Base-by-base conservation (phyloP, 2,888 invertebrate genomes). In the Agrilus cyanescens region DNA sequence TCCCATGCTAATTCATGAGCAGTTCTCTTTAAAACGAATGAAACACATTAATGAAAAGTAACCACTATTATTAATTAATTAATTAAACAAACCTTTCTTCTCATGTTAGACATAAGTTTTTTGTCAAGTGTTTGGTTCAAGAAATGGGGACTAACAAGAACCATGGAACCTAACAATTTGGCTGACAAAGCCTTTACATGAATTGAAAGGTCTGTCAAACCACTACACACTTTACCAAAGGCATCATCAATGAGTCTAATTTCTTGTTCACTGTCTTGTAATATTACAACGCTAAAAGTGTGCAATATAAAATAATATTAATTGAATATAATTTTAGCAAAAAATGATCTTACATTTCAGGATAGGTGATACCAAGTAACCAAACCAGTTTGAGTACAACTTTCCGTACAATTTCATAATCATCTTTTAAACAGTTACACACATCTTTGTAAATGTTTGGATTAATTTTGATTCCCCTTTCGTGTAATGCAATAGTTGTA, bases 81-180 rank as follows among this genome's bases (percentile, higher is more conserved):
- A 29, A 15, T 42, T 37, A 33, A 29, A 25, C n/a, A 44, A 20
- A 87, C 86, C 73, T 66, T 67, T 46, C 65, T 55, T 46, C 86
- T 80, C 82, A 94, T 85, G 59, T 93, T 88, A 39, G 90, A 89
- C 91, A 95, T 94, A 16, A 95, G 76, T 61, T 97, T 97, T 66
- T 98, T 98, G 62, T 98, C 97, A 30, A 98, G 69, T 0, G 97
- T 97, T 69, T 98, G 97, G 59, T 91, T 82, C 41, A 98, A 72
- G 67, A 94, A 95, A 46, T 84, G 78, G 37, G 85, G 79, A 42
- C 93, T 87, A 4, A 98, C 96, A 40, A 76, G 76, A 37, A 81
- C 80, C 74, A 97, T 87, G 12, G 81, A 75, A 1, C 97, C 97
- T 43, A 95, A 73, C 41, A 93, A 70, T 31, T 83, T 78, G 51